phyloP scores from a whole-genome alignment of 2,797 vertebrate species.

The Hypotaenidia philippensis region DNA sequence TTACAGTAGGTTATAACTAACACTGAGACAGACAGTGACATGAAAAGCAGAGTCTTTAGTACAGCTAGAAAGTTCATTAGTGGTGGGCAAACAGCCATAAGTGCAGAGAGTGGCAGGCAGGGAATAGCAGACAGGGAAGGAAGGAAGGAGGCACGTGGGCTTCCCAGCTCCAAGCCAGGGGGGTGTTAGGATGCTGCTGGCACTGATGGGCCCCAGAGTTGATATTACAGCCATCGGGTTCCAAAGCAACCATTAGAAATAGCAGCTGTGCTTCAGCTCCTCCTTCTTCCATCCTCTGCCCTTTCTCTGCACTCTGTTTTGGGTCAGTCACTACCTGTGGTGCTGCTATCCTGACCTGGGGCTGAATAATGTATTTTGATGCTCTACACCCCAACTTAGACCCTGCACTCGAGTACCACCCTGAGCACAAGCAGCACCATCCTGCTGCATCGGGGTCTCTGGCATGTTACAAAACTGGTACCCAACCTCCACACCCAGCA shows the following conservation, averaged over 20 bases:
- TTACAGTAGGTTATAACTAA: background rate
- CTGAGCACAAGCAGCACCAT: fast-evolving
- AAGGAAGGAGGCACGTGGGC: fast-evolving
- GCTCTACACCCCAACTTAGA: fast-evolving
- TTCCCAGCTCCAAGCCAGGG: background rate
- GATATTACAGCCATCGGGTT: fast-evolving
- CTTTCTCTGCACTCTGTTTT: background rate
- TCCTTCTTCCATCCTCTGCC: background rate
- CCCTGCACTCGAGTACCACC: background rate
- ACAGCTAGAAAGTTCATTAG: background rate
- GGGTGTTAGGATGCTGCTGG: background rate
- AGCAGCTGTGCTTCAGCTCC: background rate
- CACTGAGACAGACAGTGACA: background rate
- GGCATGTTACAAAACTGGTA: background rate
- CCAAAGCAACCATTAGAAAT: background rate
- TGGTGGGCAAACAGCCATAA: background rate
- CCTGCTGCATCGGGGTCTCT: background rate
- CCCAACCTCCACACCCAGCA: background rate
- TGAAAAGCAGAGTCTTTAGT: background rate
- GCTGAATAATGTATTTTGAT: fast-evolving
- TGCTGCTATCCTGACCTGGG: fast-evolving
- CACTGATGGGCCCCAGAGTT: background rate
- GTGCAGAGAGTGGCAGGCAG: background rate
- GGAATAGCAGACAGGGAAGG: background rate
- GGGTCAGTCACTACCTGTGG: background rate